Percentiles rank a stretch among this genome's conserved stretches.
Conservation (phyloP, 2,888 invertebrate genomes). For the Ptycholaimellus sp. region DNA sequence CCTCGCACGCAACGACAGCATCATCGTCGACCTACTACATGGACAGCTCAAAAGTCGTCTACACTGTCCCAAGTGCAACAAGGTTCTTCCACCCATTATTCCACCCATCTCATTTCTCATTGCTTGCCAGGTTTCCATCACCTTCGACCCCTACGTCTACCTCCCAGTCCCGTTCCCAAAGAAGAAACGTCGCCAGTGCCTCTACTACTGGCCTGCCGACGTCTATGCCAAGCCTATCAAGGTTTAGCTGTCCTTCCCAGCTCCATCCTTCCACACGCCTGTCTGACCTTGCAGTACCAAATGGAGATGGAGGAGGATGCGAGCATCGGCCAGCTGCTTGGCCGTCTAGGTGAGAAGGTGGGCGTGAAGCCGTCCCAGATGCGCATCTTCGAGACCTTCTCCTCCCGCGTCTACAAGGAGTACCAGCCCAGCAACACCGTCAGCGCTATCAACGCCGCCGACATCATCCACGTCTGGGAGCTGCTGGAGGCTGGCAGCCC, state of each 20-base stretch:
- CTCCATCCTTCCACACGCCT: too few relatives aligned
- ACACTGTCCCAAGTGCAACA: conserved; percentile 31
- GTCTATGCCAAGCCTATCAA: conserved; percentile 26
- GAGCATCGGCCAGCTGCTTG: too few relatives aligned
- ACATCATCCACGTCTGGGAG: conserved; percentile 26
- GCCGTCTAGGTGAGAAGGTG: too few relatives aligned
- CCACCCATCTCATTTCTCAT: too few relatives aligned
- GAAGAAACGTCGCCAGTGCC: conserved; percentile 21
- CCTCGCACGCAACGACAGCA: conserved; percentile 32
- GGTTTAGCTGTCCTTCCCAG: conserved; percentile 21
- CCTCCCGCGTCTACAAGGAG: conserved; percentile 12
- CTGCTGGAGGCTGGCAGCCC: too few relatives aligned
- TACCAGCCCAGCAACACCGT: conserved; percentile 8
- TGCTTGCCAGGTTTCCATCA: conserved; percentile 30
- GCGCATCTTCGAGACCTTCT: conserved; percentile 11
- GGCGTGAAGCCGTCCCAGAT: conserved; percentile 7
- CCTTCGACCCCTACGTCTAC: conserved; percentile 34
- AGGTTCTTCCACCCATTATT: too few relatives aligned
- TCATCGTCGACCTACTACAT: conserved; percentile 34
- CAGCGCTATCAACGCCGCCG: conserved; percentile 17
- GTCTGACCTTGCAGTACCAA: too few relatives aligned
- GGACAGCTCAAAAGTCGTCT: conserved; percentile 34
- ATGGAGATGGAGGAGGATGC: too few relatives aligned
- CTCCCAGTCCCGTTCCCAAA: conserved; percentile 33
- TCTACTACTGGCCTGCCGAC: conserved; percentile 29